A percentile compares a stretch with the other conserved stretches of the same genome.
Evolutionary conservation across 2,888 invertebrate species (phyloP).

Genomic region (Lottia gigantea): DNA sequence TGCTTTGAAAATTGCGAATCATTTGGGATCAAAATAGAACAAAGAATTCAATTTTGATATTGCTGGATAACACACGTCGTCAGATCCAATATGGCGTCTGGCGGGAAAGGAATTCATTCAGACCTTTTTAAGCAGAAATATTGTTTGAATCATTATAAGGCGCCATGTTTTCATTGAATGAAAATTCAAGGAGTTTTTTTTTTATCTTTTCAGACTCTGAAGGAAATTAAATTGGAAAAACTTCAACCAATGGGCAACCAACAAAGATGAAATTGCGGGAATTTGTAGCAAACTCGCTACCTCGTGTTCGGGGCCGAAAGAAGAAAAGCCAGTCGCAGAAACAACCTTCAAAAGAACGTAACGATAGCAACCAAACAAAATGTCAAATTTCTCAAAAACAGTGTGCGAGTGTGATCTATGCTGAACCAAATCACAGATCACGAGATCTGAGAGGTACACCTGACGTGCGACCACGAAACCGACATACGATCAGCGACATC

Average conservation of each 20-base stretch:
- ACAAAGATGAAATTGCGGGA: constrained; percentile 54
- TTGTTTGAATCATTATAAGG: too few species aligned
- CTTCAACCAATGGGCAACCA: constrained; percentile 16
- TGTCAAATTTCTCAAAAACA: neutral
- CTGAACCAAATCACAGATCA: neutral
- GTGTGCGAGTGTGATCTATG: neutral
- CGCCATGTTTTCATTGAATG: too few species aligned
- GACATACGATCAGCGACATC: neutral
- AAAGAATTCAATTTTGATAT: too few species aligned
- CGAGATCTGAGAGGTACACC: neutral
- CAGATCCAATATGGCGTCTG: too few species aligned
- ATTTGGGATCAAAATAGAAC: too few species aligned
- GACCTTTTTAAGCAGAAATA: too few species aligned
- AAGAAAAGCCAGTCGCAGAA: constrained; percentile 45
- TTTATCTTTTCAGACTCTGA: neutral
- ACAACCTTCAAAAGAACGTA: constrained; percentile 22
- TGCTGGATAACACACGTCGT: too few species aligned
- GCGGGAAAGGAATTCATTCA: too few species aligned
- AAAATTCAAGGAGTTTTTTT: neutral
- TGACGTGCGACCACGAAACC: neutral
- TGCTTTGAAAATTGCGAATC: too few species aligned
- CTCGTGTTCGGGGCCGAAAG: constrained; percentile 48
- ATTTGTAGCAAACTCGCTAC: constrained; percentile 53
- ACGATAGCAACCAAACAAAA: constrained; percentile 14
- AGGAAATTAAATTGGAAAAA: neutral